Evolutionary conservation across 2,113 vertebrate genomes (phyloP).

Genomic region (Muntiacus reevesi): DNA sequence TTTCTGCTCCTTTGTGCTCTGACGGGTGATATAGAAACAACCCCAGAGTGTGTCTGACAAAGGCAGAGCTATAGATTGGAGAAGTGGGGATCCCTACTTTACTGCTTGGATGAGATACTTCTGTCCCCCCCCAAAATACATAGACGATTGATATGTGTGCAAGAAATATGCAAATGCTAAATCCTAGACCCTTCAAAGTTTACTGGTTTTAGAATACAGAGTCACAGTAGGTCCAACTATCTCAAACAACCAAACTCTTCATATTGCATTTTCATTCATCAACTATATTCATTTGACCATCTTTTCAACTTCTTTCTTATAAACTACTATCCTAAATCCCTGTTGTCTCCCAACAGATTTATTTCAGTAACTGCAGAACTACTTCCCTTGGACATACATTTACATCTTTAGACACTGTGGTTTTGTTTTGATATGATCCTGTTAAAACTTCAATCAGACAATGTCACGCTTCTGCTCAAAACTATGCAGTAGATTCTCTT

Average conservation of each 20-base stretch:
- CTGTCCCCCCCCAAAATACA: not conserved
- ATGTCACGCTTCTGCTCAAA: not conserved
- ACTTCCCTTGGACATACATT: not conserved
- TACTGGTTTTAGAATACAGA: not conserved
- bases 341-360: not conserved
- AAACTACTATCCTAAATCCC: not conserved
- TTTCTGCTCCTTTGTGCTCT: not conserved
- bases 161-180: not conserved
- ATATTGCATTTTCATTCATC: not conserved
- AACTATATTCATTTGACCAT: not conserved
- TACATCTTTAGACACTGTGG: not conserved
- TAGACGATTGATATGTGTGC: not conserved
- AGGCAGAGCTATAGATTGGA: not conserved
- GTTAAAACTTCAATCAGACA: not conserved
- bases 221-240: not conserved
- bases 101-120: not conserved
- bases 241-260: not conserved
- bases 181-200: not conserved
- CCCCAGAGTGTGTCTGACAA: not conserved
- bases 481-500: not conserved
- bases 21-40: not conserved
- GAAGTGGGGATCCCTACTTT: not conserved
- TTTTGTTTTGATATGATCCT: not conserved
- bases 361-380: not conserved
- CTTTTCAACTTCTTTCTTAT: not conserved